Conservation (phyloP, 2,113 vertebrate species). For the Pollimyrus isidori region DNA sequence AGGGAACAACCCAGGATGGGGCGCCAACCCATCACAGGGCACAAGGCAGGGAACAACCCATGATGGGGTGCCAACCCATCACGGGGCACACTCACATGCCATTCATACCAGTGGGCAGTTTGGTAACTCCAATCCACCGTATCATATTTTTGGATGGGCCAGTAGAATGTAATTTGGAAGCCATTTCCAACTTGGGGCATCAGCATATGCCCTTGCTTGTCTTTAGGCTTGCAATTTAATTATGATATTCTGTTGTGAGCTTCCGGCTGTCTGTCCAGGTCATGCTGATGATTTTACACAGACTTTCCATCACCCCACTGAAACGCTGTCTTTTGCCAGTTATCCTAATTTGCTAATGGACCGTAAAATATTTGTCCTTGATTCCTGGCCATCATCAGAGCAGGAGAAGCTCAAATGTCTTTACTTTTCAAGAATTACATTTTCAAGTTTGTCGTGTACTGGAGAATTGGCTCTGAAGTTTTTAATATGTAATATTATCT, state of each 20-base stretch:
- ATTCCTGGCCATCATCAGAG: background rate
- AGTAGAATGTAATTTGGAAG: background rate
- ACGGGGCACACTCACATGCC: background rate
- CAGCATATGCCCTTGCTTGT: background rate
- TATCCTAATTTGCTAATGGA: conserved; percentile 5
- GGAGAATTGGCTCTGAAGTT: background rate
- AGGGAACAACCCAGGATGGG: too few relatives aligned
- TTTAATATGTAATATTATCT: background rate
- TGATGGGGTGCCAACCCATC: background rate
- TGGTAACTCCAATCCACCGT: background rate
- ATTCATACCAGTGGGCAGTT: background rate
- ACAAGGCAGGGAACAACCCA: background rate
- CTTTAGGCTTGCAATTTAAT: background rate
- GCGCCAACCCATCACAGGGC: too few relatives aligned
- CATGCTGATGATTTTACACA: background rate
- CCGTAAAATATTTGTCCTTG: background rate
- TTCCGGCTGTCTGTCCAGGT: background rate
- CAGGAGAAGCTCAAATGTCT: background rate
- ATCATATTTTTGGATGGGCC: background rate
- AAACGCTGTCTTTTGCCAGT: background rate
- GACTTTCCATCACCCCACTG: background rate
- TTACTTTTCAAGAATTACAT: background rate
- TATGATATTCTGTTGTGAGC: background rate
- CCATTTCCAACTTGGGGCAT: background rate
- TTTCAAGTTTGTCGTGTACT: background rate